Evolutionary conservation across 2,888 invertebrate species (phyloP), one percentile per base, ranked within the genome.

Genomic region (Drosophila vallismaia): DNA sequence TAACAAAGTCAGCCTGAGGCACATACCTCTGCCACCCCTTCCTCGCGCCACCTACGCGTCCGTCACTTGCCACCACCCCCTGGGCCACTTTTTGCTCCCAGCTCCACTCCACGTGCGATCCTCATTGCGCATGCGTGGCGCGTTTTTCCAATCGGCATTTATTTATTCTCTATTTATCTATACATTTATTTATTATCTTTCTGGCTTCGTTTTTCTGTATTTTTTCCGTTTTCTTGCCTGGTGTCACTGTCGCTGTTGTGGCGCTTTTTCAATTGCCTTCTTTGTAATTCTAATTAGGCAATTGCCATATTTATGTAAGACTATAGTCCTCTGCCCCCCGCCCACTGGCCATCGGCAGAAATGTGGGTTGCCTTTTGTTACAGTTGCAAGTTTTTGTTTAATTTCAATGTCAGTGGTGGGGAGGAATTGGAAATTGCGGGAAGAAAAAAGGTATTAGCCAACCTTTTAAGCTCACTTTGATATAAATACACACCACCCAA

Each of bases 81-180:
- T 4, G 2, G 9, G 6, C 4, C 56, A 12, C 28, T 12, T 4
- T 8, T 19, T 7, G 10, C 33, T 29, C 8, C 12, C 46, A 7
- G 36, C 45, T n/a, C 26, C 44, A 12, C 64, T 64, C 68, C 74
- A 71, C 62, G 57, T 72, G 75, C 72, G 75, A 38, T 33, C 49
- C 75, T 80, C 75, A 78, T 88, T 84, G 71, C 49, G 52, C 74
- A 84, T 84, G 84, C 84, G 86, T 75, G 62, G 6, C 42, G 74
- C 84, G 84, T 84, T 60, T 62, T 74, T 64, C 70, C 86, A 80
- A 84, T 86, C 81, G 84, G 33, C 86, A 83, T 86, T 86, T 84
- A 84, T 84, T 88, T 86, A 86, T 84, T 84, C 81, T 70, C 76
- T 71, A 83, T 88, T 88, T 86, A 86, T 83, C 87, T 85, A 82